A percentile compares a stretch with the other conserved stretches of the same genome.
These are phyloP conservation scores for Orthonyx spaldingii DNA, from an alignment of 2,113 vertebrate genomes.

Conservation along the genomic window DNA sequence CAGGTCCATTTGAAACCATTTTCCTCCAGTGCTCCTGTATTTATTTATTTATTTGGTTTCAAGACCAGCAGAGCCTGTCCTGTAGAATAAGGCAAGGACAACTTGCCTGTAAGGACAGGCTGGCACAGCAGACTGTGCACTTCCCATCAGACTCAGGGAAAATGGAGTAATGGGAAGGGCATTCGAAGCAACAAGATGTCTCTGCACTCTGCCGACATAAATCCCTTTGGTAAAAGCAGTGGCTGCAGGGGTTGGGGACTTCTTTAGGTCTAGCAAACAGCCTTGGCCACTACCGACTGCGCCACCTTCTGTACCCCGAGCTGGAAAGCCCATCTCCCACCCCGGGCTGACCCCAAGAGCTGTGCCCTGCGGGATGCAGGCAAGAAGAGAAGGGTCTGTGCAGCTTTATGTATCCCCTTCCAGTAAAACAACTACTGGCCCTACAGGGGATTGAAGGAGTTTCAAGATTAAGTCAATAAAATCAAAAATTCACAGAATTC, in stretches of 20 bases:
- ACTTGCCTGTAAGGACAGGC: not conserved
- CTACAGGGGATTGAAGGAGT: not conserved
- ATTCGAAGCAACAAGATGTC: not conserved
- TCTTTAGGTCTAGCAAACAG: not conserved
- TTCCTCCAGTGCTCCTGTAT: not conserved
- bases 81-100: not conserved
- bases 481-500: not conserved
- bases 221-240: not conserved
- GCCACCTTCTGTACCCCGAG: not conserved
- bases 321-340: not conserved
- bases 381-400: not conserved
- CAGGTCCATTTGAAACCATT: not conserved
- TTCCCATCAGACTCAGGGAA: not conserved
- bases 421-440: not conserved
- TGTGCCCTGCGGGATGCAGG: not conserved
- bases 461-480: not conserved
- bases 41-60: not conserved
- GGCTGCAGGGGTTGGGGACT: not conserved
- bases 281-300: fast-evolving
- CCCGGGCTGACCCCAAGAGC: not conserved
- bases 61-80: not conserved
- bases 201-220: not conserved
- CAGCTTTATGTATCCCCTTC: not conserved
- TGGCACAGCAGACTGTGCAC: not conserved
- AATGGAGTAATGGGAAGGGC: not conserved